Conservation (phyloP, 2,888 invertebrate genomes). For the Deroplatys truncata region DNA sequence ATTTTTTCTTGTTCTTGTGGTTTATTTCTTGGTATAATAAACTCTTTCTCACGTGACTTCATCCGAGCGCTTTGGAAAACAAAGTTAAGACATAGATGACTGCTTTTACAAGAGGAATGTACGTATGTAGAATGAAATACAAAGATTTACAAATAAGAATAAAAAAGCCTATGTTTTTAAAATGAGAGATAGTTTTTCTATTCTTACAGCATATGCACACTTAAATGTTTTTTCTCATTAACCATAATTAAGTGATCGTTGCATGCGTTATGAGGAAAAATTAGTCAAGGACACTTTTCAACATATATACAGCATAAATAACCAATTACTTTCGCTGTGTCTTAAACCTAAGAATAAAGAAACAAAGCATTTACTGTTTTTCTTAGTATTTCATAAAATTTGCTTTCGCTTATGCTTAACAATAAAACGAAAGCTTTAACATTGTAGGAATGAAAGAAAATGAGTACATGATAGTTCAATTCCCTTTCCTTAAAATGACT, state of each 20-base stretch:
- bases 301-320: constrained; percentile 10
- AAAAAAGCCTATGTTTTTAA: background rate
- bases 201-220: constrained; percentile 16
- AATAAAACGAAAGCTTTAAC: background rate
- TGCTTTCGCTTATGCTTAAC: background rate
- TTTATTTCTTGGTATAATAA: constrained; percentile 23
- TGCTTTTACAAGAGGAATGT: constrained; percentile 28
- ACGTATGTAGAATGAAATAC: constrained; percentile 16
- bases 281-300: constrained; percentile 24
- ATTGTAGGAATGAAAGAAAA: constrained; percentile 9
- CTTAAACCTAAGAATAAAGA: constrained; percentile 14
- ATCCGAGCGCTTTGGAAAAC: background rate
- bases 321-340: constrained; percentile 22
- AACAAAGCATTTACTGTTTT: background rate
- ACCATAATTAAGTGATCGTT: constrained; percentile 16
- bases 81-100: constrained; percentile 9
- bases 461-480: constrained; percentile 9
- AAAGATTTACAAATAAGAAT: constrained; percentile 26
- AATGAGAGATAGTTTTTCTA: background rate
- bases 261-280: constrained; percentile 13
- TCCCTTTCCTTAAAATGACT: constrained; percentile 11
- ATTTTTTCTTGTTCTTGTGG: background rate
- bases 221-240: background rate
- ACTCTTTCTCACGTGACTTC: constrained; percentile 19
- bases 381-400: background rate